A percentile compares a stretch with the other conserved stretches of the same genome.
Conservation (phyloP, 1,140 invertebrate species). For the Aphidius gifuensis region DNA sequence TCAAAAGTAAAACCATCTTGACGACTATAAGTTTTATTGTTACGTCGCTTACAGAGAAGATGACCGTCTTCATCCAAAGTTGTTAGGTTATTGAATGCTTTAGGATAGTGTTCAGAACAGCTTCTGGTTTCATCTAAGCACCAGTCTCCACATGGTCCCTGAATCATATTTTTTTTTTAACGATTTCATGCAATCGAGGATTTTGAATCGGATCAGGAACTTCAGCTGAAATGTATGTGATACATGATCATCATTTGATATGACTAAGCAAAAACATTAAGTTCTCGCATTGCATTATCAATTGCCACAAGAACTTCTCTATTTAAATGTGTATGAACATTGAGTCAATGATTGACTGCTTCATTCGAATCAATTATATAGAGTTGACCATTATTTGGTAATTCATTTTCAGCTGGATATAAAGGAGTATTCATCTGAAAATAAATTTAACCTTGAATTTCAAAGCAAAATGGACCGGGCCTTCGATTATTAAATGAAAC, state of each 20-base stretch:
- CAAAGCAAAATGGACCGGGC: background rate
- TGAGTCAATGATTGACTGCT: no score
- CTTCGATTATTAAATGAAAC: background rate
- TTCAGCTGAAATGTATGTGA: slow-evolving; percentile 28
- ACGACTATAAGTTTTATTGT: background rate
- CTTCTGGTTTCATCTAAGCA: slow-evolving; percentile 38
- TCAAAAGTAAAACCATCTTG: no score
- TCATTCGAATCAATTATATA: no score
- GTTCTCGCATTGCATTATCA: no score
- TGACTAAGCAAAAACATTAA: no score
- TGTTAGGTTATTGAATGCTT: no score
- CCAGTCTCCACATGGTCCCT: slow-evolving; percentile 39
- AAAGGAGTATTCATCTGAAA: slow-evolving; percentile 9
- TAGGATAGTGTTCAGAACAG: slow-evolving; percentile 41
- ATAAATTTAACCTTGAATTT: slow-evolving; percentile 5
- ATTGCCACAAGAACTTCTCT: no score
- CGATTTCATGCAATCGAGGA: slow-evolving; percentile 27
- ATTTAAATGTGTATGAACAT: no score
- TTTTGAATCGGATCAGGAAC: slow-evolving; percentile 25
- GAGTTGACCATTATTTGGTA: no score
- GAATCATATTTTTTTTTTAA: slow-evolving; percentile 34
- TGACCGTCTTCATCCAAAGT: slow-evolving; percentile 28
- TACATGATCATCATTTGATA: no score
- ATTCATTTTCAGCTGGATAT: slow-evolving; percentile 14
- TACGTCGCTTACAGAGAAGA: no score